These are phyloP conservation scores for Pyrocephalus nanus DNA, from an alignment of 2,797 vertebrate species.

Conservation along the genomic window DNA sequence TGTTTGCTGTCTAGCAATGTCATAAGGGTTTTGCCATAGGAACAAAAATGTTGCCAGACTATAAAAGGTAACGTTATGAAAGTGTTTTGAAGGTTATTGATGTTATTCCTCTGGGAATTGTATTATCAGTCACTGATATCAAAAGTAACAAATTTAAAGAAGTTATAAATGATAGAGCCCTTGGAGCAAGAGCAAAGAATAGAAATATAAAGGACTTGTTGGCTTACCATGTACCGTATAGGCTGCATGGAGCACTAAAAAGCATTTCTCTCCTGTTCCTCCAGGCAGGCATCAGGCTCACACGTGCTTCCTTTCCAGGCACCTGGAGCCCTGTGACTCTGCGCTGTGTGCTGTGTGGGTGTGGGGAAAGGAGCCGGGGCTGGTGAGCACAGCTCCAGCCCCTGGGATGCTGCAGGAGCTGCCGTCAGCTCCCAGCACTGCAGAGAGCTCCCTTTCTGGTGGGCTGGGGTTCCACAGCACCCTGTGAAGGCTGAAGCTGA, in stretches of 20 bases:
- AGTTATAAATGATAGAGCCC: conserved; percentile 57
- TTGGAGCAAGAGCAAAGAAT: conserved; percentile 29
- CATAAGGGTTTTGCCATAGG: background rate
- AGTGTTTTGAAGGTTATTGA: conserved; percentile 59
- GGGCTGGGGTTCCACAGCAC: fast-evolving
- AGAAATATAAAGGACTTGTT: background rate
- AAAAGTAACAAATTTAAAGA: conserved; percentile 71
- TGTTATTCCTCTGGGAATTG: conserved; percentile 49
- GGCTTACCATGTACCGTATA: background rate
- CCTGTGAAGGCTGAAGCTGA: background rate
- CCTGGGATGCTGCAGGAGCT: background rate
- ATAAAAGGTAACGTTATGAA: conserved; percentile 67
- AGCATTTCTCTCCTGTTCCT: background rate
- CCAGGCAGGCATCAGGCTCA: background rate
- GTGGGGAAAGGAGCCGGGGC: fast-evolving
- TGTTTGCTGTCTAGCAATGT: background rate
- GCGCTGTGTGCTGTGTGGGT: background rate
- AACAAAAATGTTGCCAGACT: background rate
- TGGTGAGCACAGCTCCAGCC: background rate
- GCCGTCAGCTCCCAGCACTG: background rate
- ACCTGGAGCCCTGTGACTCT: background rate
- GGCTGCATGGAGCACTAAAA: background rate
- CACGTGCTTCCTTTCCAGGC: background rate
- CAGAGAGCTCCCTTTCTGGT: background rate
- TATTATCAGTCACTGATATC: conserved; percentile 66